Conservation (phyloP, 2,888 invertebrate genomes). For the Clistopyga incitator region DNA sequence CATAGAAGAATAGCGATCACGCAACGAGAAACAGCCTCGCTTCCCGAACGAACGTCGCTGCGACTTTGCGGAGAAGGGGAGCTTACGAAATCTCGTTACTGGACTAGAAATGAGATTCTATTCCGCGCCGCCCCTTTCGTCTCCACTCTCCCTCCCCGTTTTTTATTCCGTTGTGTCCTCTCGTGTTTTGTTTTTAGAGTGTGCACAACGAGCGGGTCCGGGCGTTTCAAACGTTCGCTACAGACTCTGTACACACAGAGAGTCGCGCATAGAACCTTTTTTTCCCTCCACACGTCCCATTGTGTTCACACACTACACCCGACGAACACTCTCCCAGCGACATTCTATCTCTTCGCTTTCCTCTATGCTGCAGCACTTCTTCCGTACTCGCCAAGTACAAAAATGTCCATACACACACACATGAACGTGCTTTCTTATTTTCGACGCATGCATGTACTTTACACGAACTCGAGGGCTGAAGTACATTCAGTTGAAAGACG, state of each 20-base stretch:
- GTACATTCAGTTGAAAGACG: conserved; percentile 7
- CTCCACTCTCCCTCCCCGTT: conserved; percentile 6
- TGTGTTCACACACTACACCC: neutral
- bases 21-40: conserved; percentile 48
- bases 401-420: neutral
- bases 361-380: conserved; percentile 27
- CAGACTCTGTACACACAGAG: neutral
- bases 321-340: conserved; percentile 2
- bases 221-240: conserved; percentile 19
- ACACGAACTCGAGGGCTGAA: neutral
- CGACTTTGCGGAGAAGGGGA: conserved; percentile 15
- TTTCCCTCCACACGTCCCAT: conserved; percentile 34
- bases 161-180: conserved; percentile 37
- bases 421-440: conserved; percentile 19
- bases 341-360: conserved; percentile 43
- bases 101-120: conserved; percentile 65
- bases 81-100: conserved; percentile 63
- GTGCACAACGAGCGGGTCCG: conserved; percentile 19
- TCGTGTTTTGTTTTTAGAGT: conserved; percentile 52
- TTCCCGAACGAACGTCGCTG: conserved; percentile 54
- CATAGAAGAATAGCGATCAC: conserved; percentile 64
- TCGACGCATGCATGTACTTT: neutral
- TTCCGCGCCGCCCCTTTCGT: conserved; percentile 37
- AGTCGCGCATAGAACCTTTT: neutral
- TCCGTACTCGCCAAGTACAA: conserved; percentile 21